Percentiles rank a stretch among this genome's conserved stretches.
Conservation (phyloP, 2,888 invertebrate genomes). For the Eristalis tenax region DNA sequence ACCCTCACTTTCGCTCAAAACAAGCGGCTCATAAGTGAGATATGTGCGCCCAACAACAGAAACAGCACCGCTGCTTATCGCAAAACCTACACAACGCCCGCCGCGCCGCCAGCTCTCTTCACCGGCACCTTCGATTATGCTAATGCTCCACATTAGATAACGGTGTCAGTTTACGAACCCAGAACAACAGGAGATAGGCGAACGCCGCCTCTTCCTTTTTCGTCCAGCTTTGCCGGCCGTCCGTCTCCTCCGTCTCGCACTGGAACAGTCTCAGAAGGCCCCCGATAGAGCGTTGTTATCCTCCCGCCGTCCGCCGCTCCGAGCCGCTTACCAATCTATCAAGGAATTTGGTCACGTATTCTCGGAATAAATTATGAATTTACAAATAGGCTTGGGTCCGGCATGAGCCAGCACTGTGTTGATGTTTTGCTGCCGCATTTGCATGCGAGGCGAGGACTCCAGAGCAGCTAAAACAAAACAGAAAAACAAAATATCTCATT, state of each 20-base stretch:
- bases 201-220: slow-evolving; percentile 43
- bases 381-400: slow-evolving; percentile 61
- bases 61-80: slow-evolving; percentile 37
- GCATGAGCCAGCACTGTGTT: slow-evolving; percentile 21
- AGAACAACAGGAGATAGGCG: slow-evolving; percentile 26
- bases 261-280: neutral
- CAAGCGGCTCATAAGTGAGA: slow-evolving; percentile 44
- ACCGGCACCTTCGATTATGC: slow-evolving; percentile 44
- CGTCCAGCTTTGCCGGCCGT: neutral
- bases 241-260: slow-evolving; percentile 4
- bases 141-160: slow-evolving; percentile 63
- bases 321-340: slow-evolving; percentile 47
- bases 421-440: slow-evolving; percentile 22
- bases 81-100: slow-evolving; percentile 21
- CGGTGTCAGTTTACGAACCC: slow-evolving; percentile 47
- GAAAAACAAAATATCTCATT: slow-evolving; percentile 48
- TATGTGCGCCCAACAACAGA: slow-evolving; percentile 16
- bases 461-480: neutral
- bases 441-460: slow-evolving; percentile 40
- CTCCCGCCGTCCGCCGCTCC: neutral
- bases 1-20: slow-evolving; percentile 27
- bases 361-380: slow-evolving; percentile 71
- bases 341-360: slow-evolving; percentile 66
- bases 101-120: neutral
- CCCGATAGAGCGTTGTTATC: neutral